Percentiles rank a stretch among this genome's conserved stretches.
Evolutionary conservation across 1,140 invertebrate genomes (phyloP).

Genomic region (Colletes gigas): DNA sequence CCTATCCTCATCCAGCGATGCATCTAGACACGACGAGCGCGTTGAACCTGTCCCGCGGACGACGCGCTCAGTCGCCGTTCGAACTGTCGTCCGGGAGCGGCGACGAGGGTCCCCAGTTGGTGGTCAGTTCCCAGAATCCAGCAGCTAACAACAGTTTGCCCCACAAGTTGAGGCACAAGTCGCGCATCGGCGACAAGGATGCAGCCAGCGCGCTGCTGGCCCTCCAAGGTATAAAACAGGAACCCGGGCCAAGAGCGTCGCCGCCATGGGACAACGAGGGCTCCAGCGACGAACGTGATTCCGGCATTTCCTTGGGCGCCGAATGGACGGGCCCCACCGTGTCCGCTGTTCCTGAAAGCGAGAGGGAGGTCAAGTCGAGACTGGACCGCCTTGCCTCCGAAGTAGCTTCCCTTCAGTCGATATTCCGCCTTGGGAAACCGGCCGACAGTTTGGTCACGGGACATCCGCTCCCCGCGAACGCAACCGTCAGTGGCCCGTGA

Average conservation of each 20-base stretch:
- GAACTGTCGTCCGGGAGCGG: conserved; percentile 88
- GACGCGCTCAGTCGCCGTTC: conserved; percentile 85
- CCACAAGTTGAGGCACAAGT: conserved; percentile 95
- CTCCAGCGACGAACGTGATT: conserved; percentile 93
- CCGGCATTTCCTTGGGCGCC: conserved; percentile 91
- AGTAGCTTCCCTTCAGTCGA: conserved; percentile 92
- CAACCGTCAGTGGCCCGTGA: conserved; percentile 52
- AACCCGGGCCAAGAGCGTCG: conserved; percentile 87
- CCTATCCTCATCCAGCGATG: conserved; percentile 81
- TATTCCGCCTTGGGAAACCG: conserved; percentile 81
- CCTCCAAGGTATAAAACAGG: conserved; percentile 91
- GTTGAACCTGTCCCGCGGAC: conserved; percentile 84
- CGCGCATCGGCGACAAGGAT: conserved; percentile 93
- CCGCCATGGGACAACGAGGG: conserved; percentile 91
- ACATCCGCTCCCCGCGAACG: conserved; percentile 40
- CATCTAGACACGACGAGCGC: conserved; percentile 82
- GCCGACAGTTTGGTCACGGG: conserved; percentile 60
- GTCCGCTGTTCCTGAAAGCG: conserved; percentile 82
- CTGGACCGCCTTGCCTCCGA: conserved; percentile 94
- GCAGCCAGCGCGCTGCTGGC: conserved; percentile 89
- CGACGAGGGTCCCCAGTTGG: conserved; percentile 83
- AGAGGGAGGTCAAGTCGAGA: conserved; percentile 90
- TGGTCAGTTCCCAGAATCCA: conserved; percentile 65
- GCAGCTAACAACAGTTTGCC: conserved; percentile 87
- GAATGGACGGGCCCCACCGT: conserved; percentile 82